Evolutionary conservation across 30 jellyfish, hydroid and myxozoan genomes (phyloP).

Genomic region (Cassiopea xamachana): DNA sequence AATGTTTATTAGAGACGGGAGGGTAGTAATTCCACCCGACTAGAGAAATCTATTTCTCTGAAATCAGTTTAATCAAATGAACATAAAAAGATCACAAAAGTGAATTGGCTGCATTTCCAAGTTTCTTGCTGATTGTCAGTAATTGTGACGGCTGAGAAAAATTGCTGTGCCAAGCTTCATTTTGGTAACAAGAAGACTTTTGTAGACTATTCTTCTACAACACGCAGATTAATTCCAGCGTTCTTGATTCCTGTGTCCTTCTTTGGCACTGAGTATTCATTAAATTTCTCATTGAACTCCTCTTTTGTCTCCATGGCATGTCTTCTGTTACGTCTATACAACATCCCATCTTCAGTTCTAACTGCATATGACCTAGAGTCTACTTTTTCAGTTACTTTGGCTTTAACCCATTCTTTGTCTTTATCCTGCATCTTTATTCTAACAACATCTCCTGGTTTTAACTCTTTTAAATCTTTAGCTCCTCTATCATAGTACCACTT

Average conservation of each 20-base stretch:
- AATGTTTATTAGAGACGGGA: no score
- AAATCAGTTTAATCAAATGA: no score
- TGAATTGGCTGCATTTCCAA: no score
- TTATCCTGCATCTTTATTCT: slow-evolving; percentile 17
- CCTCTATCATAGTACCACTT: slow-evolving; percentile 14
- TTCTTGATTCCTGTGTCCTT: slow-evolving; percentile 8
- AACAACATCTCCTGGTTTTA: slow-evolving; percentile 24
- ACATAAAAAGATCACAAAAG: no score
- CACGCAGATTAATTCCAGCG: no score
- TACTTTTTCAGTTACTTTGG: slow-evolving; percentile 28
- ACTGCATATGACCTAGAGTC: slow-evolving; percentile 17
- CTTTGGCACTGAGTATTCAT: slow-evolving; percentile 26
- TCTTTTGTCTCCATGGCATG: slow-evolving; percentile 15
- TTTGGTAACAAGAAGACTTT: no score
- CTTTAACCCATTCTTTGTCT: slow-evolving; percentile 13
- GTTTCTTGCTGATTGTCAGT: no score
- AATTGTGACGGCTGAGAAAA: no score
- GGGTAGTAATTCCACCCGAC: no score
- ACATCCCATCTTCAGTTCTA: slow-evolving; percentile 5
- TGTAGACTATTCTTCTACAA: no score
- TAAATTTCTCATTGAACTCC: slow-evolving; percentile 14
- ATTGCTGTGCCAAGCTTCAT: no score
- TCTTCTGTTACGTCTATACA: slow-evolving; percentile 41
- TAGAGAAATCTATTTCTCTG: no score
- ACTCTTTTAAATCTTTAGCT: slow-evolving; percentile 11